Conservation (phyloP, 2,113 vertebrate genomes). For the Glaucomys volans region DNA sequence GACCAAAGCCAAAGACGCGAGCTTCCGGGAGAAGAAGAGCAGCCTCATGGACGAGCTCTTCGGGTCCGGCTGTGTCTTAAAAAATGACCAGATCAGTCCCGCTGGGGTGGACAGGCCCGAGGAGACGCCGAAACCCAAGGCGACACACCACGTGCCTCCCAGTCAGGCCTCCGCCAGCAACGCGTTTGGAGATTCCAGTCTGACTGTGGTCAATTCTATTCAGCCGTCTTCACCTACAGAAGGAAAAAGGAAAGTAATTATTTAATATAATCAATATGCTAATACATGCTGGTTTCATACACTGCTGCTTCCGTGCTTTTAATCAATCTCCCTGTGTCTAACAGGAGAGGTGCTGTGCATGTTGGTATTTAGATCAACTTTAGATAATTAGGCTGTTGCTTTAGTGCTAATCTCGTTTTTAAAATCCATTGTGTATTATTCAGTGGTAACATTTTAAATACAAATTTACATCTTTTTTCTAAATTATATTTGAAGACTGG, state of each 20-base stretch:
- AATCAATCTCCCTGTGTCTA: background rate
- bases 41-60: conserved; percentile 79
- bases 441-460: conserved; percentile 50
- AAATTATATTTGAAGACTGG: background rate
- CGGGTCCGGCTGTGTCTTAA: conserved; percentile 63
- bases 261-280: background rate
- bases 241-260: background rate
- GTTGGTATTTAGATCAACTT: background rate
- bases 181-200: conserved; percentile 21
- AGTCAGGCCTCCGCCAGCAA: background rate
- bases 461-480: conserved; percentile 35
- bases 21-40: conserved; percentile 62
- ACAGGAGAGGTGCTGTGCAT: background rate
- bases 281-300: background rate
- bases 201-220: background rate
- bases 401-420: conserved; percentile 22
- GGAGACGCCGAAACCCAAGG: background rate
- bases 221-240: conserved; percentile 9
- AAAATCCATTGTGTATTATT: conserved; percentile 16
- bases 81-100: background rate
- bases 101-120: background rate
- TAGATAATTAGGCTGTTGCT: background rate
- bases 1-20: background rate
- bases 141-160: fast-evolving
- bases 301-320: background rate